Percentiles rank a stretch among this genome's conserved stretches.
These are phyloP conservation scores for Marisa cornuarietis DNA, from an alignment of 1,140 invertebrate genomes.

Conservation along the genomic window DNA sequence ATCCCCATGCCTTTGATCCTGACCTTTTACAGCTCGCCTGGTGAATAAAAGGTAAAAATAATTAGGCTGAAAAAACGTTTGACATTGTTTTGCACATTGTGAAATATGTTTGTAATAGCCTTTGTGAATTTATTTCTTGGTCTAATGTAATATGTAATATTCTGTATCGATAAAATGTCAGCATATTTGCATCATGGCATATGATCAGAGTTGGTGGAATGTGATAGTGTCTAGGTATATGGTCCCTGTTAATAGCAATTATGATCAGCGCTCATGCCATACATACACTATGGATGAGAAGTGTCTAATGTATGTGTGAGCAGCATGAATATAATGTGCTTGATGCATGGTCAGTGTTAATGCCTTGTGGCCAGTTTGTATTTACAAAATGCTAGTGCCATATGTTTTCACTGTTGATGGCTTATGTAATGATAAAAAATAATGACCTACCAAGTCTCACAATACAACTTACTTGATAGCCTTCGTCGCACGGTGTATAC, in stretches of 20 bases:
- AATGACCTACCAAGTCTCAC: conserved; percentile 10
- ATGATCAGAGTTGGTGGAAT: no score
- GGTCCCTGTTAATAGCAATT: no score
- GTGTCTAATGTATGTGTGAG: no score
- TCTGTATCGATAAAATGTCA: no score
- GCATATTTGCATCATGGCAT: no score
- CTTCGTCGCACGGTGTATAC: conserved; percentile 17
- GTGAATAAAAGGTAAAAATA: not conserved
- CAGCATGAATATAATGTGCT: no score
- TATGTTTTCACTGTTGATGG: conserved; percentile 13
- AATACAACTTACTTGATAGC: not conserved
- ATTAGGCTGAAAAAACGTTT: not conserved
- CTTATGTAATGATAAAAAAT: conserved; percentile 2
- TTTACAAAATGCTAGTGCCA: not conserved
- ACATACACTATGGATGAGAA: no score
- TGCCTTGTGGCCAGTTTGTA: not conserved
- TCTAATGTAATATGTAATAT: no score
- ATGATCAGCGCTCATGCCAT: no score
- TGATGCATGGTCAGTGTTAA: not conserved
- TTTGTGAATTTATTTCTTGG: no score
- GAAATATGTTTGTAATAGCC: not conserved
- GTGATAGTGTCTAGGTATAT: no score
- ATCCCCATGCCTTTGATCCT: not conserved
- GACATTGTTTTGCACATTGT: not conserved
- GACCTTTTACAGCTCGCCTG: not conserved